phyloP scores from a whole-genome alignment of 2,888 invertebrate species.

The Drosophila imparisetae region DNA sequence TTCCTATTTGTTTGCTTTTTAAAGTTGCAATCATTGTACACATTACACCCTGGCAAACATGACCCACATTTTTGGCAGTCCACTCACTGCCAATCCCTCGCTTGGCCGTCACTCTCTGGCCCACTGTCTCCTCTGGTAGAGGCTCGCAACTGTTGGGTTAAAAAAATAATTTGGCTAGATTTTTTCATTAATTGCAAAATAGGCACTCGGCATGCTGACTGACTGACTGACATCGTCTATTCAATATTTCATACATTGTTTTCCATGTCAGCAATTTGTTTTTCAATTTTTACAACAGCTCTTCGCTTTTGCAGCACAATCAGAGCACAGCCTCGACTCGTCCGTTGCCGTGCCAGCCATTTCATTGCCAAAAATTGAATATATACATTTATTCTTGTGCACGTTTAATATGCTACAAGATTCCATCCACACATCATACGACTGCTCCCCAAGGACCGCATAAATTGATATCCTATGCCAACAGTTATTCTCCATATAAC shows the following conservation, averaged over 20 bases:
- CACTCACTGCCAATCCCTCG: conserved; percentile 17
- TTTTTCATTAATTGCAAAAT: conserved; percentile 73
- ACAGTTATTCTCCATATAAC: too few relatives aligned
- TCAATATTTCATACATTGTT: conserved; percentile 69
- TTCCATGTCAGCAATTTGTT: conserved; percentile 57
- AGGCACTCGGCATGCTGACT: conserved; percentile 47
- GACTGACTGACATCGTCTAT: conserved; percentile 33
- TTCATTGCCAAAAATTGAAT: conserved; percentile 49
- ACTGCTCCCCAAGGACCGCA: not conserved
- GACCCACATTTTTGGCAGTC: conserved; percentile 77
- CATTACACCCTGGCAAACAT: conserved; percentile 83
- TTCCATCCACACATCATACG: conserved; percentile 11
- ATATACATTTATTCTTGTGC: conserved; percentile 16
- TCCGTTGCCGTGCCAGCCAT: conserved; percentile 14
- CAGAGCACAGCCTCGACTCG: conserved; percentile 11
- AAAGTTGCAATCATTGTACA: conserved; percentile 83
- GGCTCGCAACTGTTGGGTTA: conserved; percentile 54
- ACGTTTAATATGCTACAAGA: conserved; percentile 29
- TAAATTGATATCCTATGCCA: conserved; percentile 4
- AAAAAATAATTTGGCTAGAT: conserved; percentile 67
- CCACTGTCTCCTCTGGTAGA: conserved; percentile 11
- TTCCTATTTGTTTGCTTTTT: conserved; percentile 73
- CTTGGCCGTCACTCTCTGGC: conserved; percentile 3
- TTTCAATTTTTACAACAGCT: conserved; percentile 42
- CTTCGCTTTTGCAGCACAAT: conserved; percentile 9